A percentile compares a stretch with the other conserved stretches of the same genome.
Evolutionary conservation across 2,797 vertebrate genomes (phyloP).

Genomic region (Mus spretus): DNA sequence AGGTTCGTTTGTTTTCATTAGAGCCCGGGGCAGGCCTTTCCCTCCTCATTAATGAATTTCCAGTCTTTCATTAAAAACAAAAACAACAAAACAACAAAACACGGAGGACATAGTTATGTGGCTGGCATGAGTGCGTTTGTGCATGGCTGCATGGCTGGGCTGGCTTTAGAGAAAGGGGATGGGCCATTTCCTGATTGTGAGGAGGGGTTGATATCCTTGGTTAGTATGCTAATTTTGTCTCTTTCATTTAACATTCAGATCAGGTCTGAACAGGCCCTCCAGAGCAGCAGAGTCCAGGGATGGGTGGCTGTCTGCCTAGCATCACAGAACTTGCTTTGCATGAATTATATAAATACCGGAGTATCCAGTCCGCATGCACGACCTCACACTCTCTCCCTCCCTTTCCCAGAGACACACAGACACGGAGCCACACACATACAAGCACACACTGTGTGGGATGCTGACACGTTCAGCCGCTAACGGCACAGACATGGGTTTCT

Average conservation of each 20-base stretch:
- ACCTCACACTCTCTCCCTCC: constrained; percentile 64
- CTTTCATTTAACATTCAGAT: constrained; percentile 86
- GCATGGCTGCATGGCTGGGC: constrained; percentile 45
- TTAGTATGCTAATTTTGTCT: constrained; percentile 89
- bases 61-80: constrained; percentile 88
- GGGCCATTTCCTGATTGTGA: constrained; percentile 85
- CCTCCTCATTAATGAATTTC: constrained; percentile 88
- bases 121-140: constrained; percentile 63
- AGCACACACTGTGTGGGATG: not conserved
- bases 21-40: constrained; percentile 86
- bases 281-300: constrained; percentile 77
- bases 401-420: constrained; percentile 57
- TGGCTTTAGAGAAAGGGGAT: constrained; percentile 77
- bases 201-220: constrained; percentile 86
- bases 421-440: constrained; percentile 29
- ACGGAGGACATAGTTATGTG: constrained; percentile 82
- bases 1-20: constrained; percentile 88
- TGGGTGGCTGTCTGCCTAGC: constrained; percentile 83
- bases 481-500: constrained; percentile 70
- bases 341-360: constrained; percentile 73
- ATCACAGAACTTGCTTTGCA: constrained; percentile 72
- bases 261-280: constrained; percentile 86
- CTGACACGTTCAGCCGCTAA: constrained; percentile 9
- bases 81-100: constrained; percentile 80
- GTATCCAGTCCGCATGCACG: constrained; percentile 23